Evolutionary conservation across 2,797 vertebrate genomes (phyloP), one percentile per base, ranked within the genome.

Genomic region (Lacerta viridis): DNA sequence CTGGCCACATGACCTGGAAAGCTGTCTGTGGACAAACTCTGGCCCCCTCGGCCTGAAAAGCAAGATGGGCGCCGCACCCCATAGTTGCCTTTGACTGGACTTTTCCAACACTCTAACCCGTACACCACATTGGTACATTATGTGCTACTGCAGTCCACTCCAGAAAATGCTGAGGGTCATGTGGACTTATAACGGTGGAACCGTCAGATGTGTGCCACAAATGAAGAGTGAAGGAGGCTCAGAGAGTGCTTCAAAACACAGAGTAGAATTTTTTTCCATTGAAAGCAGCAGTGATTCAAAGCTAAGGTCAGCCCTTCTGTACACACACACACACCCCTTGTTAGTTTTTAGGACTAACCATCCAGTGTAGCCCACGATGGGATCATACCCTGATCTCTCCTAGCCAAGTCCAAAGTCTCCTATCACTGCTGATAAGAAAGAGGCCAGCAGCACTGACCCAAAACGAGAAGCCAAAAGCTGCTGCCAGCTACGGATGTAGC

Each of bases 341-440:
- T 50, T 50, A 3, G 3, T 50, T 50, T 8, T 50, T 50, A 50
- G 50, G 50, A 50, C 50, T 13, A 50, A 50, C 50, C 50, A 50
- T 43, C 15, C 36, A 29, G 66, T 15, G 7, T n/a, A 27, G 83
- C n/a, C 29, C 41, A 15, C 1, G 3, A 27, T 17, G 20, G 18
- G 10, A 20, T 7, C 25, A 75, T n/a, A 4, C 50, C 46, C 33
- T 10, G 69, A 23, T 17, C 33, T 1, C 25, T 20, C 83, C 17
- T 69, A 7, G 11, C 18, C 46, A 27, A 29, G 83, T 17, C 83
- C 83, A 84, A 84, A 75, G 83, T 41, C 83, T 68, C 23, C 69
- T 17, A 11, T 10, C n/a, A 18, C n/a, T 23, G 10, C 46, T 25
- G 71, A 84, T 55, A 74, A 74, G 46, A 7, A 6, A 74, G 46